Evolutionary conservation across 2,797 vertebrate species (phyloP), one percentile per base, ranked within the genome.

Genomic region (Eulemur rubriventer): DNA sequence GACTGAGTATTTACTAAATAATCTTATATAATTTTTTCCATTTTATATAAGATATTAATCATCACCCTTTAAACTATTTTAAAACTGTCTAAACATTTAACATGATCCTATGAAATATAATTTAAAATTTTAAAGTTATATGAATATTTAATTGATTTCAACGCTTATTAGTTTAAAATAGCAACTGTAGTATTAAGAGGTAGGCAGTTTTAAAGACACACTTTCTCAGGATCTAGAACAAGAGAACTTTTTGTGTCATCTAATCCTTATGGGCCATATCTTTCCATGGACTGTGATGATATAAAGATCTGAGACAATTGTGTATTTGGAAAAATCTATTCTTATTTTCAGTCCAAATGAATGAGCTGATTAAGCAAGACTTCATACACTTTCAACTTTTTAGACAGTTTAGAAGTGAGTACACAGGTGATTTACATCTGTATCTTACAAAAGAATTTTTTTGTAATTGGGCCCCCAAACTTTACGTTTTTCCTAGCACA

Each of bases 91-190:
- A 89, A 38, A 95, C 73, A 85, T 81, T 70, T 94, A 78, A 41
- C 6, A 26, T 61, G 75, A 61, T 63, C 17, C 5, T 81, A 61
- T 76, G 24, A 63, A 57, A 70, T 70, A 50, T 65, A 72, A 72
- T 82, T 82, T n/a, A 46, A 89, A 61, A 20, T 83, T 61, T 89
- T 24, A 89, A 97, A 78, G 4, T 22, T 67, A 67, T 90, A 9
- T 87, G 5, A 73, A 67, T 79, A 72, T 33, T 75, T 84, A 85
- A 78, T 85, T 86, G 20, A 12, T 7, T 90, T 95, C 17, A 38
- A 61, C 30, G 5, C n/a, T 75, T 48, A 80, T 80, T 85, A 81
- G 69, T 92, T 91, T 81, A 57, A 96, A 96, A 89, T 61, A 92
- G 26, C 70, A 93, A 38, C 26, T 85, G 30, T 46, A 55, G 30